Base-by-base conservation (phyloP, 2,888 invertebrate genomes). In the Bruchidius siliquastri region DNA sequence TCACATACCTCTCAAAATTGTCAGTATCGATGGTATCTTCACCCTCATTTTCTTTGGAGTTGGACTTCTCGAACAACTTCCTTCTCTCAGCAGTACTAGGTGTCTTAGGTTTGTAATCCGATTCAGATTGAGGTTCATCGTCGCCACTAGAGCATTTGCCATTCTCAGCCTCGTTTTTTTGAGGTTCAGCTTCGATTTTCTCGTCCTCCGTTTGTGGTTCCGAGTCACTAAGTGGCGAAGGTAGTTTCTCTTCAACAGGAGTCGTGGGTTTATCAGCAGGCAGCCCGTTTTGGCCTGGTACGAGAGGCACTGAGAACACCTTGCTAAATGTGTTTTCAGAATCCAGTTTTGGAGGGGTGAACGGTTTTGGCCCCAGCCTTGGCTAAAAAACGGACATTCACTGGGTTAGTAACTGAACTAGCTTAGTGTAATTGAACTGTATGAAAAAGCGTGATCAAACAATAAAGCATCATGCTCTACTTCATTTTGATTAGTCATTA, bases 341-440 rank as follows among this genome's bases (percentile, higher is more conserved):
- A 74, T 92, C 93, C 75, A 91, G 89, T 3, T 92, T 90, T 49
- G 93, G 92, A 68, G 94, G 92, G 10, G 94, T 94, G 85, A 95
- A 95, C 26, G 95, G 95, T 85, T 95, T 95, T 67, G 95, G 95
- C 1, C 95, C 95, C 70, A 95, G 89, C 22, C 95, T 91, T 69
- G 95, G 95, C 95, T 95, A 88, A 80, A 82, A 78, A 70, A 4
- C 4, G 18, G 21, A 22, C 20, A 69, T 49, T 13, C 49, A 13
- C 8, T 72, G 72, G 74, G 72, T 69, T 70, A 71, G 73, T 73
- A 72, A 75, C 70, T 72, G 66, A 74, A 71, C 70, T 32, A n/a
- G 68, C 68, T 67, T 32, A 21, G 49, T 22, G 73, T 67, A 30
- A 6, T 30, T 30, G 30, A 3, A 30, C 8, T n/a, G n/a, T n/a